Conservation (phyloP, 1,140 invertebrate genomes). For the Nilaparvata lugens region DNA sequence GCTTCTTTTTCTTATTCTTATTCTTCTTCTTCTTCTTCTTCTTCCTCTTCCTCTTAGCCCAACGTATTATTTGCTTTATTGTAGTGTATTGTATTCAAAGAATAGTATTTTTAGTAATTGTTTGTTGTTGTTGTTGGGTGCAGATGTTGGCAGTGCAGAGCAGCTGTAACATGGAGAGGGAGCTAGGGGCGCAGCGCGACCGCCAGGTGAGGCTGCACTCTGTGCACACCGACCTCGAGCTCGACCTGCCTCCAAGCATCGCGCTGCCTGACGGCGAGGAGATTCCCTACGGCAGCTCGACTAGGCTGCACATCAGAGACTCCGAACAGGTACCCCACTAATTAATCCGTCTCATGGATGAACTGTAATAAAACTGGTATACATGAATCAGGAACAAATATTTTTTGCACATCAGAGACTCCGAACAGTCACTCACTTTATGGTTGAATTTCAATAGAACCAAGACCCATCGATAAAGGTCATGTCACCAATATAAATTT, state of each 20-base stretch:
- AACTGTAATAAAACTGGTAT: too few species aligned
- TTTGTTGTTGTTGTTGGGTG: slow-evolving; percentile 21
- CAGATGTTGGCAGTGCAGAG: slow-evolving; percentile 54
- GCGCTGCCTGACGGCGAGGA: slow-evolving; percentile 62
- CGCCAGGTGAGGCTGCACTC: slow-evolving; percentile 47
- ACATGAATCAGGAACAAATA: too few species aligned
- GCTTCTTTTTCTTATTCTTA: too few species aligned
- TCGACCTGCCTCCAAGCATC: slow-evolving; percentile 56
- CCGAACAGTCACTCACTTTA: too few species aligned
- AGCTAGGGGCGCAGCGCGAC: slow-evolving; percentile 35
- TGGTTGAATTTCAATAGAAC: too few species aligned
- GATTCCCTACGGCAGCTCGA: slow-evolving; percentile 48
- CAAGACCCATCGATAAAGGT: too few species aligned
- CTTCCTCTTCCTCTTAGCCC: too few species aligned
- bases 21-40: too few species aligned
- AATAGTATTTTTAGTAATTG: neutral
- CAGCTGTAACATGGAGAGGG: slow-evolving; percentile 38
- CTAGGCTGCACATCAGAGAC: slow-evolving; percentile 50
- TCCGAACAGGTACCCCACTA: slow-evolving; percentile 46
- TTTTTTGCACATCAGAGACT: too few species aligned
- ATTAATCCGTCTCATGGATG: too few species aligned
- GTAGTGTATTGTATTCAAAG: neutral
- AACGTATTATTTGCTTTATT: too few species aligned
- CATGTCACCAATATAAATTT: too few species aligned
- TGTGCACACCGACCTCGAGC: slow-evolving; percentile 48